phyloP scores from a whole-genome alignment of 2,113 vertebrate species.

The Cyanistes caeruleus region DNA sequence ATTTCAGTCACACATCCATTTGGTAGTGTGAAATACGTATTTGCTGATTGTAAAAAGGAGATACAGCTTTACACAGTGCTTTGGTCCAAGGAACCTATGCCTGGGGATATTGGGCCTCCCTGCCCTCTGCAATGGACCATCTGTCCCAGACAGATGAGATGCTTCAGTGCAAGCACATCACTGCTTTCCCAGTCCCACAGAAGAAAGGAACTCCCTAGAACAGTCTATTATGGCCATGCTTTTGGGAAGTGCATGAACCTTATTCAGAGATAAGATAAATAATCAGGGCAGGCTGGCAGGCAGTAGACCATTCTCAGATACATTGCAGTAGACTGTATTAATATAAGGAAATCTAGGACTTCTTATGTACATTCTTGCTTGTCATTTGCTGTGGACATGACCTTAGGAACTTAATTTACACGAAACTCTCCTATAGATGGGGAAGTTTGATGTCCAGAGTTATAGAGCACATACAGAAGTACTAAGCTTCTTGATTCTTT shows the following conservation, averaged over 20 bases:
- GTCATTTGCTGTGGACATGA: not conserved
- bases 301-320: not conserved
- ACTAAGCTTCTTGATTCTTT: not conserved
- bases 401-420: not conserved
- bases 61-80: not conserved
- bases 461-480: not conserved
- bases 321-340: not conserved
- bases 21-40: not conserved
- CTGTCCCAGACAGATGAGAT: not conserved
- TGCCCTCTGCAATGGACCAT: not conserved
- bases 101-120: not conserved
- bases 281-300: not conserved
- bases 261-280: not conserved
- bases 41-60: not conserved
- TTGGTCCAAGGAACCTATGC: not conserved
- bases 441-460: not conserved
- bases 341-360: not conserved
- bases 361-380: not conserved
- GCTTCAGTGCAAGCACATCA: not conserved
- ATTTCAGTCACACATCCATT: not conserved
- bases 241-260: not conserved
- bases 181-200: not conserved
- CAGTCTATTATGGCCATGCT: not conserved
- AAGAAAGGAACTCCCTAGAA: not conserved
- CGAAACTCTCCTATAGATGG: not conserved